Base-by-base conservation (phyloP, 2,888 invertebrate genomes). In the Theristus sp. region DNA sequence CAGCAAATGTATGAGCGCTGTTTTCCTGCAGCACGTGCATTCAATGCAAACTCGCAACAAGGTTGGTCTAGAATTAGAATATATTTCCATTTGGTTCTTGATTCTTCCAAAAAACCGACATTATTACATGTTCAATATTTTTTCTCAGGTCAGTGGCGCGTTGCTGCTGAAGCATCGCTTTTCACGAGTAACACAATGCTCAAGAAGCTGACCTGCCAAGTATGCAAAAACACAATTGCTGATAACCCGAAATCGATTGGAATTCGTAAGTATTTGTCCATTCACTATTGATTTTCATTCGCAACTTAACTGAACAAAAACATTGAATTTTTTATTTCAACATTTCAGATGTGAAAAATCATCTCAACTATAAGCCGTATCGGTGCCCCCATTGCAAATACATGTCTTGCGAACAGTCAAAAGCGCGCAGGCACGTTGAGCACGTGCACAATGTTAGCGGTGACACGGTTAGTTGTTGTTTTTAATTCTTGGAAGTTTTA, bases 191-290 rank as follows among this genome's bases (percentile, higher is more conserved):
- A 31, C 58, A 58, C 27, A 25, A 58, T 47, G 25, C 30, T 28
- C 3, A 38, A 24, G 6, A 46, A 47, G 46, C 49, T 46, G 24
- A 46, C n/a, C 3, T 62, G 62, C 46, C 47, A 60, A 22, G 20
- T 61, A 28, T 62, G 62, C 56, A 38, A 57, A 2, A n/a, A 56
- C 29, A 47, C 62, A 13, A 61, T 62, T 24, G 62, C 62, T 1
- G 62, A 62, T 55, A 62, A 62, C 53, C 62, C 62, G n/a, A 62
- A 62, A 31, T 61, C 60, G 2, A 54, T 62, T n/a, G 62, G 62
- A 13, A 62, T 62, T 57, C 62, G 57, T 57, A 38, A 13, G 38
- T 38, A 38, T 38, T 20, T 20, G 38, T 38, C 10, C 20, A 38
- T 38, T 38, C 20, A 13, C 20, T 38, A 38, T 13, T 38, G 10